Conservation (phyloP, 2,888 invertebrate species). For the Troides aeacus region DNA sequence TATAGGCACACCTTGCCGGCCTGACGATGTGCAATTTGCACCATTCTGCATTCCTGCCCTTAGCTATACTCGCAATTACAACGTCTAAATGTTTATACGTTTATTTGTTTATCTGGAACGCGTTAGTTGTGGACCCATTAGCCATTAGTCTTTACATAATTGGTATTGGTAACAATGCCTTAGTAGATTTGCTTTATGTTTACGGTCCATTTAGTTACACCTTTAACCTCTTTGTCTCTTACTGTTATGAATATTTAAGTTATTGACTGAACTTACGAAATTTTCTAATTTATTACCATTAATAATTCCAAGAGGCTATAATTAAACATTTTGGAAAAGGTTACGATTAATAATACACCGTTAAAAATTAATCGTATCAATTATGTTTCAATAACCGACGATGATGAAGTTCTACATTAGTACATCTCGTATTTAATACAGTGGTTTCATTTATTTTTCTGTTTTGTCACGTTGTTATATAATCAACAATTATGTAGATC, state of each 20-base stretch:
- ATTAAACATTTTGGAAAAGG: too few species aligned
- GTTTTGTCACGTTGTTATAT: too few species aligned
- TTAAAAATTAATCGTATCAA: too few species aligned
- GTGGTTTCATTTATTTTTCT: too few species aligned
- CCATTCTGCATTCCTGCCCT: slow-evolving; percentile 59
- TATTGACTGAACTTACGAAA: too few species aligned
- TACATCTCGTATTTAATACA: too few species aligned
- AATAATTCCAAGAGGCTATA: too few species aligned
- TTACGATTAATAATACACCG: too few species aligned
- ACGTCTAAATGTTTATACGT: slow-evolving; percentile 25
- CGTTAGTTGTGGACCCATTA: slow-evolving; percentile 3
- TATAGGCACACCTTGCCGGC: slow-evolving; percentile 63
- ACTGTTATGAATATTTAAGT: neutral
- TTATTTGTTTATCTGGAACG: slow-evolving; percentile 14
- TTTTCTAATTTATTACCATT: too few species aligned
- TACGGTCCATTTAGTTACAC: slow-evolving; percentile 2
- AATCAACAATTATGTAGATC: too few species aligned
- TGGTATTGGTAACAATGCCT: neutral
- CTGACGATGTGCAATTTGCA: slow-evolving; percentile 58
- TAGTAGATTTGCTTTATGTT: neutral
- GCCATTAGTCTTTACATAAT: neutral
- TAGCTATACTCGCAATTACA: slow-evolving; percentile 55
- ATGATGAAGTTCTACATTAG: too few species aligned
- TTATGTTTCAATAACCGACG: too few species aligned
- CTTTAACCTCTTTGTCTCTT: neutral